Evolutionary conservation across 2,888 invertebrate species (phyloP), one percentile per base, ranked within the genome.

Genomic region (Seira musarum): DNA sequence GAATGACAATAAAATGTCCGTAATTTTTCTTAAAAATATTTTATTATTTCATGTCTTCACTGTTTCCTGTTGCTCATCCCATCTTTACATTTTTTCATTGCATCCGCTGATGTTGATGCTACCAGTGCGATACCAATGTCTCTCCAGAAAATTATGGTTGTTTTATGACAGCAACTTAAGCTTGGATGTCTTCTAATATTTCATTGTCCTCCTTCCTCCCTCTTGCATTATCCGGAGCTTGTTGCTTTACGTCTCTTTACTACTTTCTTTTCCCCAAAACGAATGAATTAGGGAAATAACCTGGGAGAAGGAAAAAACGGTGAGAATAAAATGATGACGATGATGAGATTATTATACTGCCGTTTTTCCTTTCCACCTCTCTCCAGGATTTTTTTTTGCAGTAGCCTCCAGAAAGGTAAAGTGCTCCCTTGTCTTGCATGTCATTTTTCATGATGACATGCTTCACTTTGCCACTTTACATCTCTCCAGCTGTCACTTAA

Each of bases 261-360:
- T 75, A 13, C n/a, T 30, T 70, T 24, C 77, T 70, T 66, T 78
- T 78, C 78, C 57, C 13, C 65, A 63, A 67, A 70, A 63, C 64
- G 77, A 78, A 78, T 72, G 78, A 78, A 78, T 78, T 78, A 78
- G 78, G 74, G 25, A 57, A 57, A n/a, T 57, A n/a, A n/a, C 57
- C n/a, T 40, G 40, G 13, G 57, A 57, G 57, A 57, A 8, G 40
- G 40, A 57, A 57, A 57, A 57, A 57, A 57, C 57, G 17, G n/a
- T 10, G 57, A 61, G 66, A 70, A 77, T 72, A 60, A 72, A 71
- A 78, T 78, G 66, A 78, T 78, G 78, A 72, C 71, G 78, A 78
- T 78, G 78, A 78, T 78, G 78, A 78, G 78, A 78, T 78, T 78
- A 78, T 78, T 78, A 78, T 78, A 78, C 78, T 61, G 40, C 21